Percentiles rank a stretch among this genome's conserved stretches.
Conservation (phyloP, 1,140 invertebrate genomes). For the Steinernema feltiae region DNA sequence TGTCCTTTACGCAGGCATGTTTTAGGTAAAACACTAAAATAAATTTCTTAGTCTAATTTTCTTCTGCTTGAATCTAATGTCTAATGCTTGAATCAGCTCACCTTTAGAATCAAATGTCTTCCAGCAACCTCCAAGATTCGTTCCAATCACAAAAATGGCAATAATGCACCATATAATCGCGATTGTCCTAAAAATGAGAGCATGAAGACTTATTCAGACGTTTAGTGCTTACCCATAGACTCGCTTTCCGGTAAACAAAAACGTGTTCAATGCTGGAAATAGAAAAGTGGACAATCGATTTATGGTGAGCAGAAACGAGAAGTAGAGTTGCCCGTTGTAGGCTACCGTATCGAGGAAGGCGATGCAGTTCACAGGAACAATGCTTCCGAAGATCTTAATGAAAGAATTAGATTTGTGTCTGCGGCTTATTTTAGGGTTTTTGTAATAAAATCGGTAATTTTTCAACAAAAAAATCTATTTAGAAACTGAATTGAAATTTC, state of each 20-base stretch:
- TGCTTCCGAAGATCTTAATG: not conserved
- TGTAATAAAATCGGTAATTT: no score
- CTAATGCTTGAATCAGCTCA: not conserved
- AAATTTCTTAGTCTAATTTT: no score
- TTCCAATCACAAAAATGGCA: not conserved
- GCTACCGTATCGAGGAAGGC: not conserved
- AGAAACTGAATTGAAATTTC: no score
- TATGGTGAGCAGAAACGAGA: not conserved
- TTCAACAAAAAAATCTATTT: no score
- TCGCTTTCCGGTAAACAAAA: not conserved
- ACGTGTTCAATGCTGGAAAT: not conserved
- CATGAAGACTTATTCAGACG: not conserved
- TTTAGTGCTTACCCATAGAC: not conserved
- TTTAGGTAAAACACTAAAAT: not conserved
- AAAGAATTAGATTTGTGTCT: not conserved
- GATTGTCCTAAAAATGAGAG: not conserved
- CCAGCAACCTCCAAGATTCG: not conserved
- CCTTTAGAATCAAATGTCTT: not conserved
- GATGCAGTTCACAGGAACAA: not conserved
- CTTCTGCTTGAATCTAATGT: not conserved
- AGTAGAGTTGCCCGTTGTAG: conserved; percentile 10
- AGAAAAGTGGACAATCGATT: not conserved
- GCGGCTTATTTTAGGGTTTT: not conserved
- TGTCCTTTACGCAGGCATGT: not conserved
- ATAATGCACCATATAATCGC: not conserved